Base-by-base conservation (phyloP, 2,797 vertebrate species). In the Malurus leucopterus region DNA sequence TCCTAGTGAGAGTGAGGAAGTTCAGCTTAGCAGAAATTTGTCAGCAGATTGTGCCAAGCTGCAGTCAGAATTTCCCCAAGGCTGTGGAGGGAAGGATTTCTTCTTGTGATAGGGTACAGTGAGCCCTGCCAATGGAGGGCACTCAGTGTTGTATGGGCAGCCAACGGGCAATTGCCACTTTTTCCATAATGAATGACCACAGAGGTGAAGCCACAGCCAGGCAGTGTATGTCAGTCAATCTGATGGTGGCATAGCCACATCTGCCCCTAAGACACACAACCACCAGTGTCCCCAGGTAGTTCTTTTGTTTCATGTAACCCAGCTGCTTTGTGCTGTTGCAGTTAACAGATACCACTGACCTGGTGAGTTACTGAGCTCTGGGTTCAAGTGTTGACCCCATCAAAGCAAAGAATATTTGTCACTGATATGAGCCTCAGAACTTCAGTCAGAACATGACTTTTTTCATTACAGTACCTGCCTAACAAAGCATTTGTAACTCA, bases 221-320 rank as follows among this genome's bases (percentile, higher is more conserved):
- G 21, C 22, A 64, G 51, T 7, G 11, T 26, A 18, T 43, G 58
- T 44, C 63, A 29, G 77, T 61, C 41, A 46, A 2, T 36, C 43
- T 59, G 43, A 43, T 1, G 2, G 44, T 57, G 38, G 4, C 59
- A 57, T 1, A 32, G 70, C 32, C 57, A 53, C 5, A 0, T 0
- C 1, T 58, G 54, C 23, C 38, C 46, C 51, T 49, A 7, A 11
- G 36, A 62, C 15, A 65, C 18, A 46, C 32, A 80, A 43, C 29
- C 36, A 40, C 29, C 36, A 64, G 13, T 30, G 19, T 49, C 36
- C 38, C 44, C 68, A 3, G 5, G 22, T 5, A 65, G 26, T 53
- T 77, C 20, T 80, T 47, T 22, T 15, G 19, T 23, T 43, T 64
- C 59, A 44, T 19, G 13, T 26, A 64, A 50, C 30, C 41, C 46